Percentiles rank a stretch among this genome's conserved stretches.
Conservation (phyloP, 2,797 vertebrate genomes). For the Cyprinella venusta region DNA sequence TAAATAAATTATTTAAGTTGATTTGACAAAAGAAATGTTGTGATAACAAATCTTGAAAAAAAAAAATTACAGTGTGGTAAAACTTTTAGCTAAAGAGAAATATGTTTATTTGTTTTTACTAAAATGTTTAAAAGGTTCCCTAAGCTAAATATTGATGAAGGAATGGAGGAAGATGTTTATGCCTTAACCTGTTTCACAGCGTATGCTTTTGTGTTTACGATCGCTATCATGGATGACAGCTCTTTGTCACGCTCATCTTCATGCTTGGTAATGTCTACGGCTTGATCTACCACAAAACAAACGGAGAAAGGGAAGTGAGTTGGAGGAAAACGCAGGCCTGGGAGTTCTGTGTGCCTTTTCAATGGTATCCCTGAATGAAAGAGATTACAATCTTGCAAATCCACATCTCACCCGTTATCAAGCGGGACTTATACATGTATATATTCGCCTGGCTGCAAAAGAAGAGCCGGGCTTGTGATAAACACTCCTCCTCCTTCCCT, state of each 20-base stretch:
- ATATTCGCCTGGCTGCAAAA: constrained; percentile 72
- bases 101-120: constrained; percentile 3
- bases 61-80: too few relatives aligned
- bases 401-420: constrained; percentile 67
- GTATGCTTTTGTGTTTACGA: constrained; percentile 65
- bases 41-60: too few relatives aligned
- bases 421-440: constrained; percentile 72
- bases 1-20: too few relatives aligned
- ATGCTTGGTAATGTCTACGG: constrained; percentile 69
- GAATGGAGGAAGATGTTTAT: constrained; percentile 43
- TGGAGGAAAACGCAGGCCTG: constrained; percentile 15
- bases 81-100: neutral
- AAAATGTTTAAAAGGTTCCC: neutral
- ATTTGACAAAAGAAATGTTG: too few relatives aligned
- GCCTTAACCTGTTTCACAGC: constrained; percentile 50
- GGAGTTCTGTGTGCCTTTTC: constrained; percentile 59
- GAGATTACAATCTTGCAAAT: constrained; percentile 76
- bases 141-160: neutral
- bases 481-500: constrained; percentile 67
- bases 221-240: constrained; percentile 72
- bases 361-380: constrained; percentile 54
- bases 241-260: constrained; percentile 70
- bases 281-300: constrained; percentile 67
- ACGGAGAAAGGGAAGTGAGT: constrained; percentile 45
- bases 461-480: constrained; percentile 72